Percentiles rank a stretch among this genome's conserved stretches.
phyloP scores from a whole-genome alignment of 2,797 vertebrate genomes.

The Chromis chromis region DNA sequence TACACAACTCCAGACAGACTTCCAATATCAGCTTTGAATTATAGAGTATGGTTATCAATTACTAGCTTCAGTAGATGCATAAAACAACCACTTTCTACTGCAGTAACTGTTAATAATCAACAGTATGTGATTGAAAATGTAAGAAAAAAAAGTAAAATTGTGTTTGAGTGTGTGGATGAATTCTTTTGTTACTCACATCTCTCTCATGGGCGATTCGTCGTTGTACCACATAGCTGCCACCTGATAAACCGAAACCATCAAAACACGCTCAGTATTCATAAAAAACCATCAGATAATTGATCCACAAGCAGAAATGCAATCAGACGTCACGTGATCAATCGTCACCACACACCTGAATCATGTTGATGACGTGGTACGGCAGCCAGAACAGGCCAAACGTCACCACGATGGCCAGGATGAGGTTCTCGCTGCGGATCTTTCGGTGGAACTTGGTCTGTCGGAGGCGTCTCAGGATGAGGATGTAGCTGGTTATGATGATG shows the following conservation, averaged over 20 bases:
- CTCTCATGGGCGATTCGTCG: rapidly evolving
- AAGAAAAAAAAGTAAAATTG: too few species aligned
- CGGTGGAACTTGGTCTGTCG: constrained; percentile 81
- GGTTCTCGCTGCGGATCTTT: constrained; percentile 85
- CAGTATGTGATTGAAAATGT: too few species aligned
- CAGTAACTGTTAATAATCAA: too few species aligned
- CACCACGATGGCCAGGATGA: constrained; percentile 89
- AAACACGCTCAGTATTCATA: constrained; percentile 19
- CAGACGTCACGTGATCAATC: background rate
- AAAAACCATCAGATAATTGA: background rate
- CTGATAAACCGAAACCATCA: constrained; percentile 50
- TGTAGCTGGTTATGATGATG: constrained; percentile 87
- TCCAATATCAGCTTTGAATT: too few species aligned
- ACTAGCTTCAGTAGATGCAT: too few species aligned
- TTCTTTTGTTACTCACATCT: constrained; percentile 42
- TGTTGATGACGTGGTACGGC: constrained; percentile 89
- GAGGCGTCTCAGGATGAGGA: constrained; percentile 87
- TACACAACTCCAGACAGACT: too few species aligned
- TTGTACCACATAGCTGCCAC: constrained; percentile 62
- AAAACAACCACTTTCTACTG: too few species aligned
- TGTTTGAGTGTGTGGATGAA: too few species aligned
- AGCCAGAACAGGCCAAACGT: constrained; percentile 91
- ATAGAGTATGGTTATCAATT: too few species aligned
- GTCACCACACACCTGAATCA: constrained; percentile 82
- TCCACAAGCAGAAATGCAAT: background rate